Conservation (phyloP, 2,113 vertebrate species). For the Nerophis ophidion region DNA sequence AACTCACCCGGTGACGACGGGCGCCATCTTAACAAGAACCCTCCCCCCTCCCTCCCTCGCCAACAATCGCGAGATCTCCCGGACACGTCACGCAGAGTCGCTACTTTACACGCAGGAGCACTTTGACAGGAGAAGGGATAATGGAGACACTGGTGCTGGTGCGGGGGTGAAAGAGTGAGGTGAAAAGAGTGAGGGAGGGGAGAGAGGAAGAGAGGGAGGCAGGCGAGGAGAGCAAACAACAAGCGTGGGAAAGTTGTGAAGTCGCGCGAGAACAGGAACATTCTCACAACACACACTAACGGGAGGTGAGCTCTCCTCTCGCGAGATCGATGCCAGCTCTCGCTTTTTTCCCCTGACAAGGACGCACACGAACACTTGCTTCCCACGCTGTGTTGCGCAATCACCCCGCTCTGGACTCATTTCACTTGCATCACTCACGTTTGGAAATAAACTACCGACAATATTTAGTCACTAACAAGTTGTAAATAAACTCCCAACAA, state of each 20-base stretch:
- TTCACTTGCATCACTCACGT: no score
- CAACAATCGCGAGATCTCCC: constrained; percentile 70
- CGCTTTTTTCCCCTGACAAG: constrained; percentile 19
- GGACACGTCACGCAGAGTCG: constrained; percentile 11
- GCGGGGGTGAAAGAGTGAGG: constrained; percentile 1
- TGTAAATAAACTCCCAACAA: no score
- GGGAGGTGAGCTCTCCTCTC: constrained; percentile 7
- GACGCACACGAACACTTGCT: constrained; percentile 38
- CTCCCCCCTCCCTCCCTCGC: constrained; percentile 57
- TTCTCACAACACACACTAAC: constrained; percentile 52
- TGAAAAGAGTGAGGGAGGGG: constrained; percentile 17
- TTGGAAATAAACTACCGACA: no score
- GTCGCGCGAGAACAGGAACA: constrained; percentile 60
- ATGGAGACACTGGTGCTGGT: neutral
- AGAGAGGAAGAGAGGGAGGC: constrained; percentile 12
- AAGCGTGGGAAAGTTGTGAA: constrained; percentile 73
- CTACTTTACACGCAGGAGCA: constrained; percentile 22
- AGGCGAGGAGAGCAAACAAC: constrained; percentile 55
- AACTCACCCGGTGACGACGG: constrained; percentile 96
- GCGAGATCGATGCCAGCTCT: constrained; percentile 51
- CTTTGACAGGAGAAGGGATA: constrained; percentile 21
- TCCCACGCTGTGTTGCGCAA: constrained; percentile 62
- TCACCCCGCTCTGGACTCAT: constrained; percentile 11
- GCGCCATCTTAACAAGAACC: constrained; percentile 96
- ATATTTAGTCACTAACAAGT: no score